Evolutionary conservation across 2,888 invertebrate species (phyloP).

Genomic region (Ornithoptera alexandrae): DNA sequence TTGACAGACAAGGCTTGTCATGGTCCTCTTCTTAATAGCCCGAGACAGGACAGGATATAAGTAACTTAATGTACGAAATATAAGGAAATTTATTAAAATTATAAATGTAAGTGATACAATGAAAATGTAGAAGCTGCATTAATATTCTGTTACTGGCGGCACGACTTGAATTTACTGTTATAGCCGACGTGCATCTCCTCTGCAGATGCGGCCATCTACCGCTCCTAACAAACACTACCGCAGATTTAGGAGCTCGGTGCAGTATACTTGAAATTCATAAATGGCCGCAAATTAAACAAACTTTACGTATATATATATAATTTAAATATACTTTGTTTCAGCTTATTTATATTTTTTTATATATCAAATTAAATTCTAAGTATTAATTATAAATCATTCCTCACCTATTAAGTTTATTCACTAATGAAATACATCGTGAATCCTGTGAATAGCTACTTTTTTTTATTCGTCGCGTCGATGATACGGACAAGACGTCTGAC

Average conservation of each 20-base stretch:
- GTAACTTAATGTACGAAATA: background rate
- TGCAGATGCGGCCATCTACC: constrained; percentile 31
- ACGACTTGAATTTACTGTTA: constrained; percentile 70
- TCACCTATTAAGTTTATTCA: no score
- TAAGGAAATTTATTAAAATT: background rate
- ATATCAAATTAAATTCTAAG: background rate
- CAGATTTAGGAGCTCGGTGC: constrained; percentile 11
- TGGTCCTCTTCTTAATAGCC: no score
- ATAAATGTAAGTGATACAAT: constrained; percentile 29
- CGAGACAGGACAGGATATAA: no score
- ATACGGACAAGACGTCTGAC: no score
- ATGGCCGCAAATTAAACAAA: background rate
- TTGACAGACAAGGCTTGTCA: no score
- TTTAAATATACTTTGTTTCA: no score
- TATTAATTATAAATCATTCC: background rate
- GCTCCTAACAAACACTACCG: constrained; percentile 18
- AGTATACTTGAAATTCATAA: constrained; percentile 4
- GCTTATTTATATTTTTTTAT: no score
- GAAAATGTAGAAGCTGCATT: constrained; percentile 51
- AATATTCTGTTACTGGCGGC: constrained; percentile 60
- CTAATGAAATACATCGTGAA: no score
- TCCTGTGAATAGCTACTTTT: no score
- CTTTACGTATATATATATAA: no score
- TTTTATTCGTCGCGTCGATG: no score
- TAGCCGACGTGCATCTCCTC: constrained; percentile 51